Base-by-base conservation (phyloP, 1,140 invertebrate genomes). In the Prorops nasuta region DNA sequence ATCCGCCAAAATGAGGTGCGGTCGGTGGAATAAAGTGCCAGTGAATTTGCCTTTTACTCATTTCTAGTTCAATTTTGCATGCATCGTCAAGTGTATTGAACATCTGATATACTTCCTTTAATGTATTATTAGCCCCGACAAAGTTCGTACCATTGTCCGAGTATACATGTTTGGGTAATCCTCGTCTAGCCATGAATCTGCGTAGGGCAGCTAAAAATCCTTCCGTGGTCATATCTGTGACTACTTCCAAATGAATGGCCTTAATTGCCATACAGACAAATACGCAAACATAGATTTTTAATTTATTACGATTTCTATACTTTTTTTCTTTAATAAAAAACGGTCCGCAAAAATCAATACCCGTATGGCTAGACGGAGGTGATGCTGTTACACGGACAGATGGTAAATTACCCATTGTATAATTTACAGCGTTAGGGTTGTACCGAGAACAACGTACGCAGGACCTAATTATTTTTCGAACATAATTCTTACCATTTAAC, bases 91-190 rank as follows among this genome's bases (percentile, higher is more conserved):
- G 12, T 19, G 0, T 14, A 21, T 3, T 12, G 21, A 10, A 41
- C 9, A 32, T 3, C n/a, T 0, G 2, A 9, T 24, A 21, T n/a
- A 60, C 2, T 31, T 64, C 51, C 9, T 28, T 45, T 15, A 70
- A 43, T 15, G 67, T 44, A 36, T 50, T 54, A 3, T 58, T 38
- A 2, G 64, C 64, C 15, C 67, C 70, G 0, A 65, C 54, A 47
- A 78, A 75, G 48, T 70, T 75, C 0, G 61, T 76, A 14, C 63
- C 71, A 42, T 66, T 66, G 44, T 78, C 73, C 15, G 51, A 64
- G 16, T 58, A 59, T 1, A 75, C 19, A 6, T 49, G 9, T 2
- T 43, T 1, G 3, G 64, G 51, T 10, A 51, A 14, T 19, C 69
- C 63, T 37, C 72, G 32, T 7, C 65, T n/a, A 8, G 56, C 22